Base-by-base conservation (phyloP, 2,888 invertebrate genomes). In the Nemurella pictetii region DNA sequence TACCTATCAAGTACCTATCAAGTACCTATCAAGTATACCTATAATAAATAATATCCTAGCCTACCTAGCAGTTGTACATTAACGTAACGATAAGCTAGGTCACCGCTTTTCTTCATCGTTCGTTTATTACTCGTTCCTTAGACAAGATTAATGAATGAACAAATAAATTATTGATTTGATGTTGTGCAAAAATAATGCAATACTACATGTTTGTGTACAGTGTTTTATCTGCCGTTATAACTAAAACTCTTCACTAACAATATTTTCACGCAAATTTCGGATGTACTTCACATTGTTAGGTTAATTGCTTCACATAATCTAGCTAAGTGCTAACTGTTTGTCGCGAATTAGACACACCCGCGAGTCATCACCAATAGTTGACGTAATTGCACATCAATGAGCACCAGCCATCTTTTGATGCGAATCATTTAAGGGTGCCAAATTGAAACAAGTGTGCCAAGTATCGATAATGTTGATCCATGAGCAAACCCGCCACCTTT, bases 241-340 rank as follows among this genome's bases (percentile, higher is more conserved):
- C 83, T 78, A 55, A 75, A 35, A 83, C 83, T 85, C 85, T 85
- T 82, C 82, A 85, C 74, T 85, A 85, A 85, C 72, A 83, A 77
- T 83, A 83, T 85, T 85, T 85, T 85, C 83, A 82, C 78, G 85
- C 83, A 78, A 83, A 85, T 83, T 78, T 83, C 83, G 83, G 73
- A 85, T 85, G 85, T 55, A 78, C 78, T 85, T 84, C 84, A 80
- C 80, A 72, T 80, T 74, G 78, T 75, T 36, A 84, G 36, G 84
- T 55, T 55, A 55, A 55, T 55, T 55, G 3, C 55, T 55, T 55
- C 55, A 55, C 9, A 55, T 26, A 83, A 72, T 84, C 80, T 81
- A 72, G 35, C 85, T 28, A 80, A 80, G 29, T 35, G 35, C 85
- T 28, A 80, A 80, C 80, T 35, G 80, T 80, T 30, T 80, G 80